Evolutionary conservation across 2,113 vertebrate genomes (phyloP).

Genomic region (Semnopithecus entellus): DNA sequence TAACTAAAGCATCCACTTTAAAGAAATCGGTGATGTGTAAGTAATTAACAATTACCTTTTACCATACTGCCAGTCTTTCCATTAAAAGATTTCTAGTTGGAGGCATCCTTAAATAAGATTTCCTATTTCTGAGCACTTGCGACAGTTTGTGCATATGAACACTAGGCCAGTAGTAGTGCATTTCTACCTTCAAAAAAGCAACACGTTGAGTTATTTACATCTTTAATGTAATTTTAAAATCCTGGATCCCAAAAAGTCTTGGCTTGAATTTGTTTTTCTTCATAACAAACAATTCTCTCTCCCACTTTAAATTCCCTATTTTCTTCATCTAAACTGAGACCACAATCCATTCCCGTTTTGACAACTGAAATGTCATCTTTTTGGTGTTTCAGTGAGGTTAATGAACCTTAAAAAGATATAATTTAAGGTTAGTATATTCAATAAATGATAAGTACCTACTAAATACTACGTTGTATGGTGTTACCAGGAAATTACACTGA

Average conservation of each 20-base stretch:
- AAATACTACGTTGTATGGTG: no score
- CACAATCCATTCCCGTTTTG: no score
- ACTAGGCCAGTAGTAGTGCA: neutral
- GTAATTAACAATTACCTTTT: neutral
- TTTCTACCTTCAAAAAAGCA: neutral
- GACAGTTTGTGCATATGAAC: neutral
- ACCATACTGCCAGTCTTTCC: neutral
- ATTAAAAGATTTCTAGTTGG: neutral
- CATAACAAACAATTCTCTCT: slow-evolving; percentile 91
- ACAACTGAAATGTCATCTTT: no score
- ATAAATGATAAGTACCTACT: no score
- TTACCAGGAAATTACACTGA: no score
- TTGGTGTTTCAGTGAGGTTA: no score
- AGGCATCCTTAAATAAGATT: neutral
- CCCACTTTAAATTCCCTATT: slow-evolving; percentile 85
- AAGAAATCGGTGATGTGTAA: neutral
- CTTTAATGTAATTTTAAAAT: slow-evolving; percentile 85
- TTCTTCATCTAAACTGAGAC: slow-evolving; percentile 84
- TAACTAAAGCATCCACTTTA: neutral
- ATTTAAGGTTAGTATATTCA: no score
- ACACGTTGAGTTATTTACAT: neutral
- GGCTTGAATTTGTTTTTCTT: slow-evolving; percentile 83
- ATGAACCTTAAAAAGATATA: no score
- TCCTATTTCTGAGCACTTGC: neutral
- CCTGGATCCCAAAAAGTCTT: slow-evolving; percentile 94